These are phyloP conservation scores for Drosophila watanabei DNA, from an alignment of 1,140 invertebrate genomes.

Conservation along the genomic window DNA sequence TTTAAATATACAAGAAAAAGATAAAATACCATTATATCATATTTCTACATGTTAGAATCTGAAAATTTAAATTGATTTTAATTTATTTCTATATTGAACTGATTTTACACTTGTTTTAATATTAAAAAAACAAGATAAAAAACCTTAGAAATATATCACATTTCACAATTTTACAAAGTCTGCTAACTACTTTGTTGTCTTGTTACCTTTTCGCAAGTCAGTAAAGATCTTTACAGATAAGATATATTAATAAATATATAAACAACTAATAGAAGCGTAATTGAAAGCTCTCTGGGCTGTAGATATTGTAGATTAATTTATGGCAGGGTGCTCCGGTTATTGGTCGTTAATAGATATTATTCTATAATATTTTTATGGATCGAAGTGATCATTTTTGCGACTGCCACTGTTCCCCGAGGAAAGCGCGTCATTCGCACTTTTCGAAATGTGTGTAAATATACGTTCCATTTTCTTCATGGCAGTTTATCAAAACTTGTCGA, in stretches of 20 bases:
- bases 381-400: not conserved
- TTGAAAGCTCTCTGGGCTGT: not conserved
- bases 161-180: not conserved
- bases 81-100: not conserved
- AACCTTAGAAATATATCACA: no score
- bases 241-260: conserved; percentile 16
- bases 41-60: no score
- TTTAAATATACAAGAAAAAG: no score
- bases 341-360: not conserved
- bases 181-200: conserved; percentile 2
- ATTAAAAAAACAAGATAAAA: no score
- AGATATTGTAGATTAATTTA: conserved; percentile 6
- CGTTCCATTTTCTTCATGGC: conserved; percentile 12
- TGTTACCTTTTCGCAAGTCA: not conserved
- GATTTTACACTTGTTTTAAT: not conserved
- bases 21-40: no score
- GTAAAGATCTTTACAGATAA: conserved; percentile 32
- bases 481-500: conserved; percentile 31
- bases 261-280: conserved; percentile 21
- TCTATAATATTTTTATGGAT: no score
- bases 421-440: conserved; percentile 15
- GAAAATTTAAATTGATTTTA: no score
- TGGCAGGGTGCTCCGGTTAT: not conserved
- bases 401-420: conserved; percentile 7
- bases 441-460: not conserved